phyloP scores from a whole-genome alignment of 64 coral and sea anemone genomes.

The Pocillopora damicornis region DNA sequence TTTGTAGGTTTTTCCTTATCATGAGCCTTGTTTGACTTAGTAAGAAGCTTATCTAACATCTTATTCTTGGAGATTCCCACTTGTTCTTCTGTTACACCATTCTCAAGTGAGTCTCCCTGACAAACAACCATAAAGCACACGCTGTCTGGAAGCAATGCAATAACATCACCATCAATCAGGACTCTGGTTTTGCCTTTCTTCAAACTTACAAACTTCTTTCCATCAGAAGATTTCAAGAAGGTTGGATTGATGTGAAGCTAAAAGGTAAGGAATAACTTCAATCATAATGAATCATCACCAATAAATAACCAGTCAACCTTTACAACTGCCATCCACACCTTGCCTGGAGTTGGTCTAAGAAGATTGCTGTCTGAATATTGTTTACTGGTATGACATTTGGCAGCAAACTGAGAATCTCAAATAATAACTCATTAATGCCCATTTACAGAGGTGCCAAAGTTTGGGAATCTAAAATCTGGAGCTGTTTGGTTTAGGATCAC shows the following conservation, averaged over 20 bases:
- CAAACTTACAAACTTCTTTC: conserved; percentile 19
- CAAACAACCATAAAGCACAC: conserved; percentile 21
- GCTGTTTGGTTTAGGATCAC: no score
- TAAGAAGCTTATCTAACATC: background rate
- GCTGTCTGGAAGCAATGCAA: conserved; percentile 43
- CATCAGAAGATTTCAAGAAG: conserved; percentile 36
- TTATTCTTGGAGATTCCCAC: background rate
- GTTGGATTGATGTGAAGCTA: conserved; percentile 61
- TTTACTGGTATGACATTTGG: no score
- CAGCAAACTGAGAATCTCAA: no score
- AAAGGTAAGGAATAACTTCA: background rate
- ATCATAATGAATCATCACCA: background rate
- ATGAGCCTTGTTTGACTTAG: background rate
- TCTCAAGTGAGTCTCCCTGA: background rate
- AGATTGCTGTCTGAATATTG: no score
- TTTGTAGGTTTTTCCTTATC: background rate
- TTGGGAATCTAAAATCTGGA: no score
- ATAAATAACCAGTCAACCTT: no score
- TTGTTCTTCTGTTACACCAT: background rate
- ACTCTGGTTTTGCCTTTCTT: conserved; percentile 46
- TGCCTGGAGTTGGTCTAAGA: no score
- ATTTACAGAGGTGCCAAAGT: no score
- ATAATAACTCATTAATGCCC: no score
- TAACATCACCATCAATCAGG: conserved; percentile 16
- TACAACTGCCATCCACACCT: no score